Base-by-base conservation (phyloP, 2,113 vertebrate genomes). In the Hippocampus mohnikei region DNA sequence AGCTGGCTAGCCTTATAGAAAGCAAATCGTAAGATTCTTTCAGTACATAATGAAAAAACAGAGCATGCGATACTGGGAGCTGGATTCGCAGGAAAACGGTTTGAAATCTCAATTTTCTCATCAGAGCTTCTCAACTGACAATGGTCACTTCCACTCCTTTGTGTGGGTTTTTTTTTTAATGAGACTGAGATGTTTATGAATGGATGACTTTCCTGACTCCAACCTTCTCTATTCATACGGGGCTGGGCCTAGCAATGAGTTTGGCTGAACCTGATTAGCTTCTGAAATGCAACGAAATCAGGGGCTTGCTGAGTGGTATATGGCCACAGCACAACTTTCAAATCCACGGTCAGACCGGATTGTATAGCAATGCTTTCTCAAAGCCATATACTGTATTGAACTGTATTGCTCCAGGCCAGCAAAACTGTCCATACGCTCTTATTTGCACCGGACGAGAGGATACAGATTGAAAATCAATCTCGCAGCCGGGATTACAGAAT, bases 1-100 rank as follows among this genome's bases (percentile, higher is more conserved):
- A 56, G 74, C 64, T 15, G 6, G 27, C 65, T 61, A 60, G 67
- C 42, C 65, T 73, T 55, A 21, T n/a, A 58, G 56, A 59, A 63
- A 78, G 69, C 40, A 3, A 13, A 15, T 44, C 23, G 8, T 46
- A 66, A 46, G 5, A 52, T 67, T 70, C 73, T 46, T 68, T 63
- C 33, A 62, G 64, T 67, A 21, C 59, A 60, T n/a, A 6, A 0
- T 59, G 74, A 58, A 58, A 58, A 25, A 27, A 25, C 4, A 16
- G 23, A 15, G 55, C 25, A 15, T 27, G 55, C 15, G 55, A 27
- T 13, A 6, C 25, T 15, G 55, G 29, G 55, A 58, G 5, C 3
- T 58, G 23, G 10, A 15, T 58, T 27, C 5, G 12, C 23, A 27
- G 15, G 3, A 58, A 15, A 27, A 27, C 29, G 27, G 53, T 56